Conservation (phyloP, 2,888 invertebrate species). For the Pollenia amentaria region DNA sequence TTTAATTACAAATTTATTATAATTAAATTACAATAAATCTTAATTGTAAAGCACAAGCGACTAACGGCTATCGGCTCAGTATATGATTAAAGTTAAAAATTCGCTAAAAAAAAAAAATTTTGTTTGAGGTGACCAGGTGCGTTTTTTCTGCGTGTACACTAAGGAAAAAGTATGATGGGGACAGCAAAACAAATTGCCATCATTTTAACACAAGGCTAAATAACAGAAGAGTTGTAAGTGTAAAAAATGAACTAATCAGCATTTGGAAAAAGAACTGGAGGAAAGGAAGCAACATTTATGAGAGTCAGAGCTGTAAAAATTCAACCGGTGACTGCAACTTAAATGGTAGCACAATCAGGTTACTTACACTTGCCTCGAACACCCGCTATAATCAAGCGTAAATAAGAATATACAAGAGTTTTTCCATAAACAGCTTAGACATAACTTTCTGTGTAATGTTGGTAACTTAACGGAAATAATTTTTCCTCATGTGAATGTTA, state of each 20-base stretch:
- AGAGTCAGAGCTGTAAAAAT: constrained; percentile 57
- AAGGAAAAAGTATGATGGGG: constrained; percentile 26
- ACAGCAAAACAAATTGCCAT: constrained; percentile 69
- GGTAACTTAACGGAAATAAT: constrained; percentile 68
- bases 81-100: too few species aligned
- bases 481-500: constrained; percentile 66
- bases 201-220: constrained; percentile 67
- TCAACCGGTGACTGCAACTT: constrained; percentile 21
- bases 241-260: neutral
- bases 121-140: too few species aligned
- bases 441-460: constrained; percentile 42
- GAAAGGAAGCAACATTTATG: constrained; percentile 28
- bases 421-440: constrained; percentile 7
- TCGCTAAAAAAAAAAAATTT: too few species aligned
- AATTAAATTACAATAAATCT: too few species aligned
- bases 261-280: constrained; percentile 18
- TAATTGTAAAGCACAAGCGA: too few species aligned
- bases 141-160: neutral
- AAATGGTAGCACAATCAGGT: constrained; percentile 36
- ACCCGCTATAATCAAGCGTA: constrained; percentile 59
- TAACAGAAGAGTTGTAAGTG: constrained; percentile 34
- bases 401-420: constrained; percentile 38
- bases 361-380: constrained; percentile 43
- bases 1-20: too few species aligned
- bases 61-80: too few species aligned